Evolutionary conservation across 2,797 vertebrate species (phyloP).

Genomic region (Cryptoblepharus egeriae): DNA sequence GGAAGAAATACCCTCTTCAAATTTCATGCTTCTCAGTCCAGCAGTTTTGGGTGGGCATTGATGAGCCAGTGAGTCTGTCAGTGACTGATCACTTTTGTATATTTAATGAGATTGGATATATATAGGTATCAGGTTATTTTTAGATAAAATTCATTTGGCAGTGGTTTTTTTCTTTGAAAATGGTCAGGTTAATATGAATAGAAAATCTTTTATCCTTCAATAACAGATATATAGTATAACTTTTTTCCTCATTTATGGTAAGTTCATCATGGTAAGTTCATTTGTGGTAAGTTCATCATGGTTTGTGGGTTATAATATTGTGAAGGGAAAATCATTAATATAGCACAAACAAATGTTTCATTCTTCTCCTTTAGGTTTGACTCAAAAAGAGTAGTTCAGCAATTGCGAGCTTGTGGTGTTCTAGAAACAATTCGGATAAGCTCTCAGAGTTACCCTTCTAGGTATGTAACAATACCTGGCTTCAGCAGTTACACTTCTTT

Average conservation of each 20-base stretch:
- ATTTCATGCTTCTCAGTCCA: no score
- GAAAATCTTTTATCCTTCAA: not conserved
- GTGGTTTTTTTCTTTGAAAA: no score
- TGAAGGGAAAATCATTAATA: not conserved
- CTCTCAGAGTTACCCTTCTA: constrained; percentile 97
- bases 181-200: not conserved
- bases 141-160: not conserved
- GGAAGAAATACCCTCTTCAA: no score
- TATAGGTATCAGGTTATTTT: not conserved
- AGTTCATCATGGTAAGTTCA: no score
- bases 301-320: not conserved
- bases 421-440: constrained; percentile 96
- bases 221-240: not conserved
- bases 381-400: constrained; percentile 91
- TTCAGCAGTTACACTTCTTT: accelerated
- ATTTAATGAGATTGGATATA: not conserved
- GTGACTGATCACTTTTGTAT: no score
- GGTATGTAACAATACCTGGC: constrained; percentile 72
- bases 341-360: not conserved
- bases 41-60: no score
- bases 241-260: not conserved
- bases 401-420: constrained; percentile 95
- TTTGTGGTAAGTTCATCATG: no score
- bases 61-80: no score
- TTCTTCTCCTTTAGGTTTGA: constrained; percentile 84